Conservation (phyloP, 2,113 vertebrate species). For the Toxostoma redivivum region DNA sequence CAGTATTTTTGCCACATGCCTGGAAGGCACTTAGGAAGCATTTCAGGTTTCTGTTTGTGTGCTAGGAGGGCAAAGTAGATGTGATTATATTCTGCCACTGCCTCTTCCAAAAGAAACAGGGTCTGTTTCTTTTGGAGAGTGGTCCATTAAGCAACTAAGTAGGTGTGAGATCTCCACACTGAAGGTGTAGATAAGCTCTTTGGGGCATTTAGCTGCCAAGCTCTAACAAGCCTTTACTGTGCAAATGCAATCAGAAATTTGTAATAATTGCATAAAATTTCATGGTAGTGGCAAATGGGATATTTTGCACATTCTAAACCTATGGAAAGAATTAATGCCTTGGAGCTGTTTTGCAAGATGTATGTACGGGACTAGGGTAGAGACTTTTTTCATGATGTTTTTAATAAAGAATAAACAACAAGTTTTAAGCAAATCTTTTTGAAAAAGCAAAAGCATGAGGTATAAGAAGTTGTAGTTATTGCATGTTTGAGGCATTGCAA, state of each 20-base stretch:
- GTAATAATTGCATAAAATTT: not conserved
- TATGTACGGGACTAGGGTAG: not conserved
- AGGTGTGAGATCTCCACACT: not conserved
- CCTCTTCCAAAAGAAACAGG: not conserved
- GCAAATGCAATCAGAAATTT: not conserved
- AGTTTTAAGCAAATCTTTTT: not conserved
- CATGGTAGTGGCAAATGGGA: not conserved
- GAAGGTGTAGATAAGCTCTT: not conserved
- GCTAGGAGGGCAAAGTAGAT: not conserved
- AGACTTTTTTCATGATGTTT: not conserved
- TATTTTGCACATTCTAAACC: not conserved
- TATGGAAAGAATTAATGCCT: not conserved
- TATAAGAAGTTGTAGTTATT: not conserved
- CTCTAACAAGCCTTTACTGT: not conserved
- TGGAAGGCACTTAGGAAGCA: not conserved
- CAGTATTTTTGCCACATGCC: not conserved
- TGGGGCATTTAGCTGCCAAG: not conserved
- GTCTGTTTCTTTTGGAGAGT: not conserved
- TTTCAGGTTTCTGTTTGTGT: not conserved
- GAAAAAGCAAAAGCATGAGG: not conserved
- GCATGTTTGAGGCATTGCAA: not conserved
- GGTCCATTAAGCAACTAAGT: not conserved
- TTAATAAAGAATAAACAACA: not conserved
- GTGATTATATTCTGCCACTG: not conserved
- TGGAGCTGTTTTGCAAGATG: not conserved